Evolutionary conservation across 2,888 invertebrate species (phyloP), one percentile per base, ranked within the genome.

Genomic region (Tenthredo scrophulariae): DNA sequence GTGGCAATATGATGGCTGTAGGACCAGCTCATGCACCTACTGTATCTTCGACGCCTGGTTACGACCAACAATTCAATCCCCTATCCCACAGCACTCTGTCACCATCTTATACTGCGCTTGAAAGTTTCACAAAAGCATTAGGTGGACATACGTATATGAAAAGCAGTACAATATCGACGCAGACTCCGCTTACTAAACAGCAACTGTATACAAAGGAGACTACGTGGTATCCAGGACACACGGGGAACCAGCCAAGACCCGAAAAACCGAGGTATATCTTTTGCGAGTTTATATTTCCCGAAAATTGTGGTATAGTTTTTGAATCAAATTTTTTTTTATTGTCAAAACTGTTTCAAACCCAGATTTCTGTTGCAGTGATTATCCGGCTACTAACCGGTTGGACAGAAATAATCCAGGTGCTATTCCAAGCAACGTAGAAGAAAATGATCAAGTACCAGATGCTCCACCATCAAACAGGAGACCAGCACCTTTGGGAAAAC

Each of bases 31-130:
- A 91, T 86, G 88, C 89, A n/a, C 89, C 92, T 13, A 88, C 90
- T 9, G 87, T 90, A 10, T 87, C 91, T 70, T 94, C 90, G 89
- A 93, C 91, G 85, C 93, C 91, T 46, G 94, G 91, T 89, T 92
- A 89, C 88, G 94, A 90, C 86, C 93, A 90, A 84, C 91, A 89
- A 92, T 94, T 91, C 89, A 94, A 90, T 92, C 94, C 90, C 13
- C 87, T 90, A 10, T 85, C 91, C 37, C 90, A 91, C 82, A 92
- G 91, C 50, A 89, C 93, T 85, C 79, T 90, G 93, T 86, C 91
- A 2, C 88, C 92, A 22, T 87, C 93, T 91, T 74, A 95, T 93
- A 87, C 94, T 91, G 87, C 90, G 77, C 91, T 90, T 46, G 91
- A 89, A 5, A 86, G 89, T 7, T 90, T 90, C 26, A 90, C 90